Evolutionary conservation across 2,888 invertebrate genomes (phyloP), one percentile per base, ranked within the genome.

Genomic region (Brachypalpus laphriformis): DNA sequence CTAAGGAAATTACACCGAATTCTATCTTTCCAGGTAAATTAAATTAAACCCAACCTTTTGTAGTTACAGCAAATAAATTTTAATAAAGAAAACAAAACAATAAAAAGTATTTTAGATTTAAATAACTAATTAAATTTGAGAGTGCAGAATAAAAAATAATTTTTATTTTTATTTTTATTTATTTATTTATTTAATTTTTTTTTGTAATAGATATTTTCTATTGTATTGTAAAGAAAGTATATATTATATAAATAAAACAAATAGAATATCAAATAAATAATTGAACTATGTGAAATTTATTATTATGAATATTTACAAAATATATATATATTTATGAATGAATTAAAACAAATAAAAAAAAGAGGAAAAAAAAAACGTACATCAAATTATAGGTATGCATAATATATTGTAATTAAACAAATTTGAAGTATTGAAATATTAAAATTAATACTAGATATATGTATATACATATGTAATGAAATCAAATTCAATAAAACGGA

Each of bases 271-370:
- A 71, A 85, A 77, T 86, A 86, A 86, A 74, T 81, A 81, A 82
- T 72, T 82, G 70, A 87, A 75, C 80, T 78, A 85, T 85, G 72
- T 82, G 71, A 76, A 86, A 77, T 74, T 85, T 87, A 76, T 77
- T 71, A 78, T 81, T 59, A 77, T 81, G 82, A 87, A 88, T 88
- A 89, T 88, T 88, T 90, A 89, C 89, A 70, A 87, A 80, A 75
- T 76, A 75, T 87, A 59, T 86, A 68, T 86, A 42, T 70, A 83
- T 68, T 34, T 61, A 65, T 37, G 25, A 63, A 77, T 54, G 22
- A 22, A 77, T n/a, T 37, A 34, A 57, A 59, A 37, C 65, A 70
- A 56, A 37, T 42, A n/a, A 4, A 37, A 57, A 49, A 49, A 66
- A 40, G 18, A 16, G 18, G 0, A 65, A 54, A 31, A 49, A 42